phyloP scores from a whole-genome alignment of 2,888 invertebrate genomes.

The Lithophane socia region DNA sequence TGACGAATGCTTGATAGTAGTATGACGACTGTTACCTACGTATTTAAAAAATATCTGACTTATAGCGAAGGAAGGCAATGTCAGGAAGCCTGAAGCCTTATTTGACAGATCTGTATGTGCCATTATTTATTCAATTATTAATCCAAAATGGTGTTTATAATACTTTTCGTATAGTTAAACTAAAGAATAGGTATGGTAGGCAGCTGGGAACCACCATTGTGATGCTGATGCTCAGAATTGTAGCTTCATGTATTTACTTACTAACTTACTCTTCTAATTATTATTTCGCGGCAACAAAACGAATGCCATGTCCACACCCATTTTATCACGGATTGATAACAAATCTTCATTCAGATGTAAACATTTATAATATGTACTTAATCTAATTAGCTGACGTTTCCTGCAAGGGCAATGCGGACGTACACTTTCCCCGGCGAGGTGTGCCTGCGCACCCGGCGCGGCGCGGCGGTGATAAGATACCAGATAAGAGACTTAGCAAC shows the following conservation, averaged over 20 bases:
- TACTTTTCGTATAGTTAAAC: neutral
- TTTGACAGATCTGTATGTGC: neutral
- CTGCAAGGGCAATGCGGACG: constrained; percentile 25
- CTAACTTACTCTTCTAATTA: neutral
- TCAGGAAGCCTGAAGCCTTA: too few relatives aligned
- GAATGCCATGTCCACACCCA: neutral
- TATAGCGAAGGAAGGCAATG: too few relatives aligned
- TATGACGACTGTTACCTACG: neutral
- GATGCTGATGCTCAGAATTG: too few relatives aligned
- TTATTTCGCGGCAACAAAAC: neutral
- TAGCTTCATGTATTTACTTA: neutral
- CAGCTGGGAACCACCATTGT: too few relatives aligned
- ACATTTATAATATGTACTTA: neutral
- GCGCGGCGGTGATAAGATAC: constrained; percentile 23
- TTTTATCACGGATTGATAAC: constrained; percentile 14
- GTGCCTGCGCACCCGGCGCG: constrained; percentile 16
- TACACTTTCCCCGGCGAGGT: constrained; percentile 14
- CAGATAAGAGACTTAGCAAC: constrained; percentile 46
- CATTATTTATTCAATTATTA: too few relatives aligned
- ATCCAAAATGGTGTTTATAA: too few relatives aligned
- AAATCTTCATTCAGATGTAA: constrained; percentile 19
- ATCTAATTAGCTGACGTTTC: neutral
- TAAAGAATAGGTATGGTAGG: neutral
- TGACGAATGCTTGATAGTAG: neutral
- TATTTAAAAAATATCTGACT: too few relatives aligned